A percentile compares a stretch with the other conserved stretches of the same genome.
Evolutionary conservation across 2,888 invertebrate species (phyloP).

Genomic region (Neoascia interrupta): DNA sequence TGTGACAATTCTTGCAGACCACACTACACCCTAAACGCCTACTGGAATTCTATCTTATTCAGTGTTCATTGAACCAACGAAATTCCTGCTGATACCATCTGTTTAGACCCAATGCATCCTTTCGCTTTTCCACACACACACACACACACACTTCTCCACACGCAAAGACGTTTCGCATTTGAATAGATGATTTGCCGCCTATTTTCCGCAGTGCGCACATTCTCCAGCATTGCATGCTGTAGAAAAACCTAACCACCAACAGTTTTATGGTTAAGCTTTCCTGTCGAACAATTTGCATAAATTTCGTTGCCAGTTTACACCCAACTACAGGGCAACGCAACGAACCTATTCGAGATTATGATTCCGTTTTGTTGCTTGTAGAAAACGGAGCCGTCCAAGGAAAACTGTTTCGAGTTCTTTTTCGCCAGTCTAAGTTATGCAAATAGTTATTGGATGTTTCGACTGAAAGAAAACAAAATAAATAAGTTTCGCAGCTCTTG

Average conservation of each 20-base stretch:
- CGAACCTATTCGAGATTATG: slow-evolving; percentile 48
- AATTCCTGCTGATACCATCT: slow-evolving; percentile 47
- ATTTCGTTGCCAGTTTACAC: slow-evolving; percentile 68
- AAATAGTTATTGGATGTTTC: slow-evolving; percentile 68
- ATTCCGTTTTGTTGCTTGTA: slow-evolving; percentile 17
- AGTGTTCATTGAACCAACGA: slow-evolving; percentile 39
- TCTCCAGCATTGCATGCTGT: neutral
- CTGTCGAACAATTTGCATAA: slow-evolving; percentile 63
- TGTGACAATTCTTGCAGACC: slow-evolving; percentile 9
- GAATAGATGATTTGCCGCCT: slow-evolving; percentile 47
- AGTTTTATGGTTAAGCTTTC: slow-evolving; percentile 54
- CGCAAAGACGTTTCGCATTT: slow-evolving; percentile 11
- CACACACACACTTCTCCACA: neutral
- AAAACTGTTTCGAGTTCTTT: slow-evolving; percentile 39
- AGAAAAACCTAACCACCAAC: neutral
- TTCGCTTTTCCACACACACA: slow-evolving; percentile 46
- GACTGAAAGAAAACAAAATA: slow-evolving; percentile 49
- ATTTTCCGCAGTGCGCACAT: slow-evolving; percentile 33
- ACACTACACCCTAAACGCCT: slow-evolving; percentile 24
- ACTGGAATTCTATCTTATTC: slow-evolving; percentile 36
- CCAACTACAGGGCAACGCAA: slow-evolving; percentile 46
- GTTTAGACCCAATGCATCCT: slow-evolving; percentile 45
- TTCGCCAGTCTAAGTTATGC: slow-evolving; percentile 57
- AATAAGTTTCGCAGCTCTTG: neutral
- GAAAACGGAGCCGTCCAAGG: slow-evolving; percentile 24